Evolutionary conservation across 2,797 vertebrate genomes (phyloP).

Genomic region (Cheirogaleus major): DNA sequence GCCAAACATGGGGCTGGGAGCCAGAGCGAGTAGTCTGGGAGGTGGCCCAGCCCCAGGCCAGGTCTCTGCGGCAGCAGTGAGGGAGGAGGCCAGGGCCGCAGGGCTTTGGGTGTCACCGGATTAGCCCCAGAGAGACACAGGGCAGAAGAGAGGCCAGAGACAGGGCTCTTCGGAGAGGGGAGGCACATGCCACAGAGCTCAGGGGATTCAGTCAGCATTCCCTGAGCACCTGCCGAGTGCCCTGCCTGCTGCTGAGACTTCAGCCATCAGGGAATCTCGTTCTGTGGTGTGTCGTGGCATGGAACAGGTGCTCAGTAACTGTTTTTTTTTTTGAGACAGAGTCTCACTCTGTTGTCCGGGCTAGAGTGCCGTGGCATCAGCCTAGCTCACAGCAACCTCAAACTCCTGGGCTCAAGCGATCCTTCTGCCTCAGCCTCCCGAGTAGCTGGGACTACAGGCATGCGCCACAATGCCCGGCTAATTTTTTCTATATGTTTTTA

Average conservation of each 20-base stretch:
- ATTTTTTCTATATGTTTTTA: too few species aligned
- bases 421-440: too few species aligned
- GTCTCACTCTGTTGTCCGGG: too few species aligned
- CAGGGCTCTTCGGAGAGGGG: too few species aligned
- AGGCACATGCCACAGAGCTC: not conserved
- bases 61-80: not conserved
- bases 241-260: not conserved
- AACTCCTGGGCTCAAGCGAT: too few species aligned
- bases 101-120: not conserved
- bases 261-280: not conserved
- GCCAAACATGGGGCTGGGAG: not conserved
- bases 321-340: too few species aligned
- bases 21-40: not conserved
- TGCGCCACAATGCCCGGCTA: too few species aligned
- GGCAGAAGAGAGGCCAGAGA: not conserved
- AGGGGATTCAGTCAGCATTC: not conserved
- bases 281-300: rapidly evolving
- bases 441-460: too few species aligned
- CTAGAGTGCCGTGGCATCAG: too few species aligned
- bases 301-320: rapidly evolving
- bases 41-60: rapidly evolving
- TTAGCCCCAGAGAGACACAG: not conserved
- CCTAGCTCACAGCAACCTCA: too few species aligned
- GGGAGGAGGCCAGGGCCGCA: not conserved
- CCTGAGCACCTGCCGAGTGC: not conserved